These are phyloP conservation scores for Colostygia pectinataria DNA, from an alignment of 2,888 invertebrate genomes.

Conservation along the genomic window DNA sequence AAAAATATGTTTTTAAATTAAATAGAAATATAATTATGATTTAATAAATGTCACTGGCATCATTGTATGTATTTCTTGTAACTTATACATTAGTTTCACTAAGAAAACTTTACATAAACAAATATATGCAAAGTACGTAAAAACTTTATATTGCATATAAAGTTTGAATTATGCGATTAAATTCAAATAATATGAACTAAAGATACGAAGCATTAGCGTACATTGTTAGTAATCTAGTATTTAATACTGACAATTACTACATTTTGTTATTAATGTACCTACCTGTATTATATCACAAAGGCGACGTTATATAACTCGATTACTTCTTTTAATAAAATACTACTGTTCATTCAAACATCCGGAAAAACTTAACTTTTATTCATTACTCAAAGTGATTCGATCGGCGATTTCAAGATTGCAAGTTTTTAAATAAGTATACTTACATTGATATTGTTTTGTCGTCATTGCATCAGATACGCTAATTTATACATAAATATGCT, in stretches of 20 bases:
- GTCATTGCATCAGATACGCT: constrained; percentile 7
- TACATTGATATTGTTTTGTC: too few relatives aligned
- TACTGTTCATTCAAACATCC: constrained; percentile 33
- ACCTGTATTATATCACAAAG: constrained; percentile 43
- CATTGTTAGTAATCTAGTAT: constrained; percentile 22
- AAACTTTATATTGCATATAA: constrained; percentile 9
- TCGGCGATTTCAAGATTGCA: not conserved
- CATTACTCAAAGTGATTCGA: too few relatives aligned
- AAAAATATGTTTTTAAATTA: not conserved
- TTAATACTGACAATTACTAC: constrained; percentile 30
- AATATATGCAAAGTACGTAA: constrained; percentile 10
- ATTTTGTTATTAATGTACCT: constrained; percentile 20
- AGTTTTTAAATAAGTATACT: not conserved
- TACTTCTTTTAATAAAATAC: constrained; percentile 43
- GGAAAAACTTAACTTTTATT: not conserved
- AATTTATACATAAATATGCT: not conserved
- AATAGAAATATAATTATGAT: not conserved
- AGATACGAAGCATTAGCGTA: constrained; percentile 14
- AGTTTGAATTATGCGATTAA: constrained; percentile 4
- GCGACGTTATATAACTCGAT: constrained; percentile 60
- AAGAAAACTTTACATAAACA: not conserved
- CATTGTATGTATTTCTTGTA: constrained; percentile 6
- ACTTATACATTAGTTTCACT: constrained; percentile 8
- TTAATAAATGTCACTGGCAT: constrained; percentile 19
- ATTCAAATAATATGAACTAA: constrained; percentile 17